These are phyloP conservation scores for Dicrostonyx torquatus DNA, from an alignment of 2,797 vertebrate genomes.

Conservation along the genomic window DNA sequence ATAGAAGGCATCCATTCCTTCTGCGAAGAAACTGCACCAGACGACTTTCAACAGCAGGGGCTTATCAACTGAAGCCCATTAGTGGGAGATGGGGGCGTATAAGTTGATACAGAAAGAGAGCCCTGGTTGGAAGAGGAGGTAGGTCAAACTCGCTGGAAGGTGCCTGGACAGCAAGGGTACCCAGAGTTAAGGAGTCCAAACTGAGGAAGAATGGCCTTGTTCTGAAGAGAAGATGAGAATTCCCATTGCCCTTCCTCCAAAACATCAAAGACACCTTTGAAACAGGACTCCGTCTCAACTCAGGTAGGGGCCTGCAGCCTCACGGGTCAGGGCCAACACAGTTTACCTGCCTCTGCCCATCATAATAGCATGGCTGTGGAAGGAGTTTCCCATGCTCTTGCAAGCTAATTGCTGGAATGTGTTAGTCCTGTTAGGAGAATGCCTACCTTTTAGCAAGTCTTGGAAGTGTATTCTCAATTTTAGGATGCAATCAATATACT, in stretches of 20 bases:
- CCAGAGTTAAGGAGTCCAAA: not conserved
- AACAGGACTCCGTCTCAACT: not conserved
- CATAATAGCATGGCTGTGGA: not conserved
- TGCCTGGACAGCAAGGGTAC: not conserved
- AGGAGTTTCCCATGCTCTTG: not conserved
- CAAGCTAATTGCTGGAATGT: not conserved
- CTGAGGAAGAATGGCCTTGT: not conserved
- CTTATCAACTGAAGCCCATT: not conserved
- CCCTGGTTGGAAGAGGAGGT: not conserved
- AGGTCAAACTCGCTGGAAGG: not conserved
- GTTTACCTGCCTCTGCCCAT: not conserved
- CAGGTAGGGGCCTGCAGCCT: not conserved
- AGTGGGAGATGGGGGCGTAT: not conserved
- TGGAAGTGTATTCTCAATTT: not conserved
- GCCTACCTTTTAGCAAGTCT: not conserved
- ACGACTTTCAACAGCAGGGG: not conserved
- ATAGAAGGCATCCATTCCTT: not conserved
- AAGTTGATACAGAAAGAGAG: not conserved
- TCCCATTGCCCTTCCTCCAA: not conserved
- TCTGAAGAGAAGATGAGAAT: not conserved
- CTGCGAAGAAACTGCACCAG: not conserved
- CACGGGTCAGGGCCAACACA: not conserved
- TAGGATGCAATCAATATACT: not conserved
- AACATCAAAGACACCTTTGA: not conserved
- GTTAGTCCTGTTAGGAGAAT: not conserved